Conservation (phyloP, 92 coral and sea anemone genomes). For the Porites evermanni region DNA sequence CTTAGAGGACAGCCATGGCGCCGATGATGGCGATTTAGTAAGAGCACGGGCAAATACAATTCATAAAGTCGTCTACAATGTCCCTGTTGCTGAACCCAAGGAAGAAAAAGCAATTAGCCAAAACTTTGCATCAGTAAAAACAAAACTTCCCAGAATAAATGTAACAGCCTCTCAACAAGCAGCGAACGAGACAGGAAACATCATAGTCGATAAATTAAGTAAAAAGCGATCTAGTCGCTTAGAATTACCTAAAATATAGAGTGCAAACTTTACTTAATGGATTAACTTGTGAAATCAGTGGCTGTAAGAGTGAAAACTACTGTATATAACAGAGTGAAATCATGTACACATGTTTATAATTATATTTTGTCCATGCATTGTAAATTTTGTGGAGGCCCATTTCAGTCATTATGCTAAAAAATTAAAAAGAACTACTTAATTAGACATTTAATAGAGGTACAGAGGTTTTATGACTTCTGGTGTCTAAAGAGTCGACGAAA, state of each 20-base stretch:
- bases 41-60: constrained; percentile 31
- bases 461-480: too few species aligned
- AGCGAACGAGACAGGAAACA: neutral
- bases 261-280: neutral
- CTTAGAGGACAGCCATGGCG: neutral
- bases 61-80: constrained; percentile 25
- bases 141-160: neutral
- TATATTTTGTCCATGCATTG: too few species aligned
- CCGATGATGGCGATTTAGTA: neutral
- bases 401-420: too few species aligned
- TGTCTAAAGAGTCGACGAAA: too few species aligned
- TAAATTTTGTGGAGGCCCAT: too few species aligned
- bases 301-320: too few species aligned
- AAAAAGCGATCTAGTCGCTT: neutral
- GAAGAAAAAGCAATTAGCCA: constrained; percentile 3
- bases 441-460: too few species aligned
- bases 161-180: neutral
- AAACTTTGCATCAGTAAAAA: constrained; percentile 11
- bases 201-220: neutral
- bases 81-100: constrained; percentile 22
- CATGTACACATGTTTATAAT: too few species aligned
- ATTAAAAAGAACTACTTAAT: too few species aligned
- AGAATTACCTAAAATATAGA: constrained; percentile 18
- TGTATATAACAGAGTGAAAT: too few species aligned
- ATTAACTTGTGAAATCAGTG: too few species aligned